Evolutionary conservation across 2,797 vertebrate genomes (phyloP).

Genomic region (Premnoplex brunnescens): DNA sequence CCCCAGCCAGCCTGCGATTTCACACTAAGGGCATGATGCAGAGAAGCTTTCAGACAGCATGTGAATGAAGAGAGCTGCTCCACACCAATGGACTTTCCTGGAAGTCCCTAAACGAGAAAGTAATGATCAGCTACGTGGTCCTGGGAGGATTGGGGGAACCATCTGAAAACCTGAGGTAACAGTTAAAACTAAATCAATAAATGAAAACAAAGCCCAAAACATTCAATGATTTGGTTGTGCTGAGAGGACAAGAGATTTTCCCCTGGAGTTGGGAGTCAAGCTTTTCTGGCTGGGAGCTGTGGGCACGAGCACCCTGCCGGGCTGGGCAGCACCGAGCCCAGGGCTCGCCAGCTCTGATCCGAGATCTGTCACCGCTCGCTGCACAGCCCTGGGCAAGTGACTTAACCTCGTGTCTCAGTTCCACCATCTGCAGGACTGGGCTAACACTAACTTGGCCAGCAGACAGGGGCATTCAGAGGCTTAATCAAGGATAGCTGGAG

Average conservation of each 20-base stretch:
- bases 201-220: background rate
- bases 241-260: background rate
- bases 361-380: conserved; percentile 37
- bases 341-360: background rate
- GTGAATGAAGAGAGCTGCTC: background rate
- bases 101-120: background rate
- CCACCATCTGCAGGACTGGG: conserved; percentile 57
- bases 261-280: background rate
- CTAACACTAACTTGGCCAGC: conserved; percentile 27
- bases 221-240: background rate
- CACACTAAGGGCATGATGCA: background rate
- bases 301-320: background rate
- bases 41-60: background rate
- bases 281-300: conserved; percentile 18
- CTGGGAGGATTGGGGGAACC: background rate
- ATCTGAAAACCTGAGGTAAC: background rate
- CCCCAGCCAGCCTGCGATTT: background rate
- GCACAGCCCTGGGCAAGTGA: conserved; percentile 51
- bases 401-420: conserved; percentile 44
- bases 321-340: conserved; percentile 6
- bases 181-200: background rate
- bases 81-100: background rate
- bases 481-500: conserved; percentile 65
- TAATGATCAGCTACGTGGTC: background rate
- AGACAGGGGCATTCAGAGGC: background rate